Evolutionary conservation across 2,797 vertebrate genomes (phyloP), one percentile per base, ranked within the genome.

Genomic region (Choloepus didactylus): DNA sequence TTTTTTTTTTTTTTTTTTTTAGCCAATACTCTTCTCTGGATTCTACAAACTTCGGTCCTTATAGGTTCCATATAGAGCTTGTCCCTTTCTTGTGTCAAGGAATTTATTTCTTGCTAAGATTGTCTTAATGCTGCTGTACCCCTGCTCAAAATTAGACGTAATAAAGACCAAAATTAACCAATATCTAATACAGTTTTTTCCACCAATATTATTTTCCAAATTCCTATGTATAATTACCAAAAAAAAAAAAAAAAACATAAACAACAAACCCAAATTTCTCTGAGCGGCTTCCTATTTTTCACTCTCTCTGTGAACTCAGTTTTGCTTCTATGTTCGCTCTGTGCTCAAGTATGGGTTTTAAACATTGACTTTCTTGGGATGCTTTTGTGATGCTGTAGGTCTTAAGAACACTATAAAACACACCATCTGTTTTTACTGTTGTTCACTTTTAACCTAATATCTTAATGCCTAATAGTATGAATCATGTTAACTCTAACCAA

Each of bases 1-100:
- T 46, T 75, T 41, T 75, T 56, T 70, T 95, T 83, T 75, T 18
- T 62, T 95, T 83, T 82, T 9, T 81, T 46, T 76, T 67, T 6
- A 49, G 15, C 7, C 84, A 6, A 38, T 87, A 3, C 12, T 64
- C 25, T 70, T 54, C 21, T 70, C 31, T 89, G 23, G 0, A 11
- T 84, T 93, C 2, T 15, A 60, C 9, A 9, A 1, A 62, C 0
- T 56, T 49, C 19, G 15, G 29, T 0, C 3, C n/a, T 54, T 59
- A 38, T 1, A 29, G 1, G 35, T 3, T 59, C 11, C 44, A 5
- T 54, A 60, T 1, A 29, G 29, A 3, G 19, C 1, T 76, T 67
- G 1, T 67, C 1, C 0, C 10, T 64, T 80, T 16, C 59, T 87
- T 82, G 35, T 49, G 2, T 44, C 27, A 11, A 35, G 2, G 29